phyloP scores from a whole-genome alignment of 2,113 vertebrate genomes.

The Psittacus erithacus region DNA sequence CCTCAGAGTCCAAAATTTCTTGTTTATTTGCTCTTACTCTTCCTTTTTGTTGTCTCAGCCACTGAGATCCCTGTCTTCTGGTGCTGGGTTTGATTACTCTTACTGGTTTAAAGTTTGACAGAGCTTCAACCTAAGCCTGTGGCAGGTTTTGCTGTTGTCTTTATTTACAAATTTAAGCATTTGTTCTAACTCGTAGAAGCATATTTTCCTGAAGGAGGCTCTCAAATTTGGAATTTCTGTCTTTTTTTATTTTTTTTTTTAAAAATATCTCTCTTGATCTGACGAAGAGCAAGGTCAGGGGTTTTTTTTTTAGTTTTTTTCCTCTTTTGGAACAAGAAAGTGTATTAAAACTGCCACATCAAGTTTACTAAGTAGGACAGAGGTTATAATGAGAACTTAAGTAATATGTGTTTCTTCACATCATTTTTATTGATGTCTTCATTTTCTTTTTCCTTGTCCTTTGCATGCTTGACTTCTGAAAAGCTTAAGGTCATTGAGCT shows the following conservation, averaged over 20 bases:
- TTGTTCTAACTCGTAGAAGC: neutral
- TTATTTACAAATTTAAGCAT: neutral
- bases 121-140: neutral
- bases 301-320: neutral
- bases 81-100: neutral
- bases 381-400: neutral
- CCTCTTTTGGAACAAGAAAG: neutral
- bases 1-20: neutral
- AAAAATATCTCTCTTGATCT: neutral
- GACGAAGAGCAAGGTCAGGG: neutral
- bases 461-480: neutral
- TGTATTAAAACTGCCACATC: neutral
- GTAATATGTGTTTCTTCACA: neutral
- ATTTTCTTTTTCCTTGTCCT: neutral
- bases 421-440: rapidly evolving
- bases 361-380: neutral
- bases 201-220: neutral
- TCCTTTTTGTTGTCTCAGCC: neutral
- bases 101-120: neutral
- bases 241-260: neutral
- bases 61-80: neutral
- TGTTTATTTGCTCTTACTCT: neutral
- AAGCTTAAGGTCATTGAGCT: neutral
- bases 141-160: neutral
- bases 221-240: neutral